Percentiles rank a stretch among this genome's conserved stretches.
Evolutionary conservation across 2,113 vertebrate species (phyloP).

Genomic region (Panthera uncia): DNA sequence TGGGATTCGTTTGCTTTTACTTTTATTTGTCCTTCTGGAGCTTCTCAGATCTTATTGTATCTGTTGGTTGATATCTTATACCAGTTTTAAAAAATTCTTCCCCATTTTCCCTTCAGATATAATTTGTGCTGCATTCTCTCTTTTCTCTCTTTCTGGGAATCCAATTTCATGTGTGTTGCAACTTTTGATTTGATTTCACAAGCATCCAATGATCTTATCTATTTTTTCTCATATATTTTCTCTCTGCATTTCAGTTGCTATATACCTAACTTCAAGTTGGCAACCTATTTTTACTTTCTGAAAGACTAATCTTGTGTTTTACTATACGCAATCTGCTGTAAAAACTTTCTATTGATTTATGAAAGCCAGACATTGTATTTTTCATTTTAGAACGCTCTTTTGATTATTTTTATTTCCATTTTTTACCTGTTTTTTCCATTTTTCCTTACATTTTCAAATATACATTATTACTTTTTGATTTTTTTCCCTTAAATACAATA

Average conservation of each 20-base stretch:
- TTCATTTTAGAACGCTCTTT: background rate
- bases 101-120: background rate
- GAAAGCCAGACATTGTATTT: background rate
- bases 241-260: background rate
- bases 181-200: background rate
- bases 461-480: background rate
- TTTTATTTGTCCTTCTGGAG: background rate
- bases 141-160: background rate
- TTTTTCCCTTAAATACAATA: background rate
- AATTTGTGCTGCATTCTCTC: background rate
- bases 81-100: background rate
- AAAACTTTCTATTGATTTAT: background rate
- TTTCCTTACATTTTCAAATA: background rate
- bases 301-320: background rate
- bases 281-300: background rate
- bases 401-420: background rate
- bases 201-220: background rate
- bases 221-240: background rate
- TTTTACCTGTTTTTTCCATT: background rate
- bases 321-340: background rate
- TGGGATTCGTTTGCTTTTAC: background rate
- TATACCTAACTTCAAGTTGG: background rate
- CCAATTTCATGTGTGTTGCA: background rate
- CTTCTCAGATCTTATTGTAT: background rate
- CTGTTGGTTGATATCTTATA: background rate